Evolutionary conservation across 2,888 invertebrate genomes (phyloP), one percentile per base, ranked within the genome.

Genomic region (Drosophila pegasa): DNA sequence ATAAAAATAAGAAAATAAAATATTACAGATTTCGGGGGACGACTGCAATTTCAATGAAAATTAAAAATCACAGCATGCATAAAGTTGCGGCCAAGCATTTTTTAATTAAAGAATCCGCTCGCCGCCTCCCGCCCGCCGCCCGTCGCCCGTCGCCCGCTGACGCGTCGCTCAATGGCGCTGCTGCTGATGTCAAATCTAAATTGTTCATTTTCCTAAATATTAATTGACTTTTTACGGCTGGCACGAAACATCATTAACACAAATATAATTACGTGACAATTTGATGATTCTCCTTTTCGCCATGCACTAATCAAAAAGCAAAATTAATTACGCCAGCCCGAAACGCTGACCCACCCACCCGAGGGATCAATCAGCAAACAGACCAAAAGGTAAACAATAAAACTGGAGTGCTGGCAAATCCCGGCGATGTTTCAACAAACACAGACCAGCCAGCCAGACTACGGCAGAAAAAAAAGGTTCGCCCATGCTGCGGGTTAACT

Each of bases 191-290:
- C 66, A 64, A 71, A 74, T 80, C 71, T 67, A 75, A 84, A 83
- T 75, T 71, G 68, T 68, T 61, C 65, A 70, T 65, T 79, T 75
- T 67, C 58, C 56, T 68, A 80, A 80, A 80, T 85, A 87, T 83
- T 86, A 83, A 86, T 86, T 86, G 85, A 86, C 86, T 87, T 87
- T 87, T 78, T 67, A 70, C 69, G 72, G 75, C 55, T 43, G 70
- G 64, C 41, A 68, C 65, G 66, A 73, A 75, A 84, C 84, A 81
- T 88, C 82, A 88, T 87, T 88, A 79, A 74, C 73, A 75, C 78
- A 88, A 87, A 87, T 84, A 88, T 87, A 87, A 90, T 89, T 88
- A 89, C 88, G 88, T 89, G 89, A 88, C 89, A 89, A 90, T 88
- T 90, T 87, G 87, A 87, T 80, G 76, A 69, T 78, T 67, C 60